A percentile compares a stretch with the other conserved stretches of the same genome.
These are phyloP conservation scores for Syncerus caffer DNA, from an alignment of 2,797 vertebrate genomes.

Conservation along the genomic window DNA sequence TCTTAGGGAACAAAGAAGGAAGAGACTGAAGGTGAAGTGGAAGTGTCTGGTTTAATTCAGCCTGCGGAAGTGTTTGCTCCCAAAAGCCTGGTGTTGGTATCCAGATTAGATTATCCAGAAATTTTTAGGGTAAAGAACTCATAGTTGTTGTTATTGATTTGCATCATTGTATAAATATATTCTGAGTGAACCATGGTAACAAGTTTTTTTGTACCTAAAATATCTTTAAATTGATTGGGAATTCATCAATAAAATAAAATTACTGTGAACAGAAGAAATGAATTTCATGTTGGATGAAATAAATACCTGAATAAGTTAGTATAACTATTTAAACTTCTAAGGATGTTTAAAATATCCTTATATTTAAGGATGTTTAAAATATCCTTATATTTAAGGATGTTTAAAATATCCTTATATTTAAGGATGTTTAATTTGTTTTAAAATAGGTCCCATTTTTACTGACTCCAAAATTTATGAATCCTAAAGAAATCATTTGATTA, in stretches of 20 bases:
- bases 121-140: conserved; percentile 94
- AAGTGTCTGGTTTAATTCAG: conserved; percentile 93
- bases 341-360: neutral
- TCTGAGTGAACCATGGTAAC: conserved; percentile 59
- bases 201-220: conserved; percentile 63
- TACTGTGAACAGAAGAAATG: conserved; percentile 33
- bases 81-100: conserved; percentile 98
- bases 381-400: no score
- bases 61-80: conserved; percentile 98
- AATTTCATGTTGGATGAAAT: conserved; percentile 36
- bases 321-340: conserved; percentile 18
- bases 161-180: conserved; percentile 52
- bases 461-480: neutral
- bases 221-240: conserved; percentile 50
- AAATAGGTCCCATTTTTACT: conserved; percentile 19
- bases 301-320: conserved; percentile 45
- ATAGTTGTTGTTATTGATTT: conserved; percentile 51
- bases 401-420: neutral
- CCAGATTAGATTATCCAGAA: conserved; percentile 97
- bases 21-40: conserved; percentile 88
- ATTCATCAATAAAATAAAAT: conserved; percentile 61
- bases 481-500: conserved; percentile 51
- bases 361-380: neutral
- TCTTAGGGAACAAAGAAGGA: conserved; percentile 92
- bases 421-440: conserved; percentile 13